Evolutionary conservation across 2,113 vertebrate species (phyloP), one percentile per base, ranked within the genome.

Genomic region (Gobius niger): DNA sequence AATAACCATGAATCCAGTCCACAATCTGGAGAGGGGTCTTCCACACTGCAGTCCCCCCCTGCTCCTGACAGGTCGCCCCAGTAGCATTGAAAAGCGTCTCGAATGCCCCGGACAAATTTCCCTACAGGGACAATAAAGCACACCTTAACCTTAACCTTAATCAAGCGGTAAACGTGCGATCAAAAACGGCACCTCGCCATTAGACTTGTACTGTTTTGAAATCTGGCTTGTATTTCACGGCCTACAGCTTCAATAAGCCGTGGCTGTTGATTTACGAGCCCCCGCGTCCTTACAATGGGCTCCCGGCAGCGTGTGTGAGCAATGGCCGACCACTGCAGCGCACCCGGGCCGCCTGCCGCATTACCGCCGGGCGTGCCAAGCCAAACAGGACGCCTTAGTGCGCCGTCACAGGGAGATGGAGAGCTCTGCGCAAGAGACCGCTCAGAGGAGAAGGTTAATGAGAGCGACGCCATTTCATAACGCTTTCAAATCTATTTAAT

Each of bases 211-310:
- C 2, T 47, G 62, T 41, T 69, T 44, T 65, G 44, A 68, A 77
- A 68, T 59, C 54, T 47, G 65, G 46, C 57, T 71, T 63, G 67
- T 15, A 4, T 50, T 52, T 4, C 56, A 54, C 4, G 44, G 67
- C 70, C 70, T 80, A 73, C 62, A 68, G 78, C 75, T 73, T 69
- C 81, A 85, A 68, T 73, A 82, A 71, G 73, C 76, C 64, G 44
- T 24, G 34, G 78, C 65, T 77, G 80, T 76, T 92, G 90, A 92
- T 93, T 93, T 92, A 93, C 71, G 72, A 73, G 66, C 57, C 82
- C 82, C 80, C 73, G 4, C 19, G 11, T 44, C 0, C 73, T 78
- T 70, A 52, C 73, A 75, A 63, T 81, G 78, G 72, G 34, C 82
- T 68, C 83, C 85, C 83, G 82, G 90, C 85, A 90, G 81, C 69